Evolutionary conservation across 30 jellyfish, hydroid and myxozoan genomes (phyloP).

Genomic region (Turritopsis dohrnii): DNA sequence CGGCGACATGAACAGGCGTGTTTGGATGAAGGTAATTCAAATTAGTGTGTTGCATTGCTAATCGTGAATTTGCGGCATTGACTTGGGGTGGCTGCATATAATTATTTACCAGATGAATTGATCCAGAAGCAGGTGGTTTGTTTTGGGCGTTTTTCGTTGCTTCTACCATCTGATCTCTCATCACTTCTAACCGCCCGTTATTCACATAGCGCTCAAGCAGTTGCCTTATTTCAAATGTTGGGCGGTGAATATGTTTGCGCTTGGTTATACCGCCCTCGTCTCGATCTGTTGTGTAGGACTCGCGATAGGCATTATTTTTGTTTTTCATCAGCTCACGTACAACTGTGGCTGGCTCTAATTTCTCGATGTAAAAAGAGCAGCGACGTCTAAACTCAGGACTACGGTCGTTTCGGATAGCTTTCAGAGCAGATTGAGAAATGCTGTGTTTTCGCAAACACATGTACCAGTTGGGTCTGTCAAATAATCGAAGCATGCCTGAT

Average conservation of each 20-base stretch:
- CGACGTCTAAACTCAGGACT: slow-evolving; percentile 16
- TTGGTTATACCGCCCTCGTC: slow-evolving; percentile 1
- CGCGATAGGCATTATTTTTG: background rate
- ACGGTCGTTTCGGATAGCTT: slow-evolving; percentile 26
- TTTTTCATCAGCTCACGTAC: slow-evolving; percentile 20
- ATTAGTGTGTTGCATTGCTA: background rate
- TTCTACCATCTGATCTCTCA: slow-evolving; percentile 9
- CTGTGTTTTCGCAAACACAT: slow-evolving; percentile 26
- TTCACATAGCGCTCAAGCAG: slow-evolving; percentile 25
- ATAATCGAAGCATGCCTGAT: slow-evolving; percentile 44
- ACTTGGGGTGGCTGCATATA: background rate
- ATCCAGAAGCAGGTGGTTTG: background rate
- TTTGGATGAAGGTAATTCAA: background rate
- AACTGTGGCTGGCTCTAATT: slow-evolving; percentile 29
- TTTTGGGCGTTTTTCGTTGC: background rate
- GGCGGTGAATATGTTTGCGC: slow-evolving; percentile 17
- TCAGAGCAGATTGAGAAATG: slow-evolving; percentile 17
- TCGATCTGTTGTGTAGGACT: background rate
- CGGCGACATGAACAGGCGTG: background rate
- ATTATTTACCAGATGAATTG: background rate
- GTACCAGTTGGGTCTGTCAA: slow-evolving; percentile 32
- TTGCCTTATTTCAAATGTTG: slow-evolving; percentile 23
- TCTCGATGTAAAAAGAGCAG: slow-evolving; percentile 37
- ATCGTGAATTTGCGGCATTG: background rate
- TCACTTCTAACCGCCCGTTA: slow-evolving; percentile 13